phyloP scores from a whole-genome alignment of 64 coral and sea anemone species.

The Stichodactyla mertensii region DNA sequence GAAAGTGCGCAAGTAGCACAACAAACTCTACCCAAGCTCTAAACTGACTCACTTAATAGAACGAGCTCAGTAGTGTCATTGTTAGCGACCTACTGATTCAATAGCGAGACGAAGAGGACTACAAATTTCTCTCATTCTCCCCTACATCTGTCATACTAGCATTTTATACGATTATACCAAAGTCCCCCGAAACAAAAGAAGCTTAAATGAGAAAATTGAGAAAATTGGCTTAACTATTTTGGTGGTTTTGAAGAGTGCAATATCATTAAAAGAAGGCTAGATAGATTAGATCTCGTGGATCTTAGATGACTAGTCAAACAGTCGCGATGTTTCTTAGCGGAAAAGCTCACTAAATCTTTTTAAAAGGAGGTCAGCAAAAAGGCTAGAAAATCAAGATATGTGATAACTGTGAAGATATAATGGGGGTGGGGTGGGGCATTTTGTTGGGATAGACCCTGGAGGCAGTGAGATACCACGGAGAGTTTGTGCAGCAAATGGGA shows the following conservation, averaged over 20 bases:
- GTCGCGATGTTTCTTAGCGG: not conserved
- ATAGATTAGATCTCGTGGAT: too few species aligned
- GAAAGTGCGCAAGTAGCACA: not conserved
- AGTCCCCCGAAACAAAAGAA: too few species aligned
- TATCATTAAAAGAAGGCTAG: not conserved
- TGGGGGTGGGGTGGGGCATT: not conserved
- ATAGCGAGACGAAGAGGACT: too few species aligned
- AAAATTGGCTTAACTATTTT: too few species aligned
- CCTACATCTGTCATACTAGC: too few species aligned
- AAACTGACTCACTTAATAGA: not conserved
- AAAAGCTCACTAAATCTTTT: not conserved
- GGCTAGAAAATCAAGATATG: not conserved
- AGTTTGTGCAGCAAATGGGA: not conserved
- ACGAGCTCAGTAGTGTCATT: not conserved
- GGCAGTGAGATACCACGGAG: not conserved
- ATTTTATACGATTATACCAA: too few species aligned
- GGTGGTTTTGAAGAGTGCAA: not conserved
- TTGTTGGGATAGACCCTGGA: not conserved
- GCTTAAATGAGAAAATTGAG: too few species aligned
- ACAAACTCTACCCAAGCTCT: not conserved
- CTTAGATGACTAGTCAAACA: not conserved
- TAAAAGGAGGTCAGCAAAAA: not conserved
- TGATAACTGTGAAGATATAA: not conserved
- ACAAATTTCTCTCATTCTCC: too few species aligned
- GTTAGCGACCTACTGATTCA: not conserved